Evolutionary conservation across 2,113 vertebrate species (phyloP).

Genomic region (Grantiella picta): DNA sequence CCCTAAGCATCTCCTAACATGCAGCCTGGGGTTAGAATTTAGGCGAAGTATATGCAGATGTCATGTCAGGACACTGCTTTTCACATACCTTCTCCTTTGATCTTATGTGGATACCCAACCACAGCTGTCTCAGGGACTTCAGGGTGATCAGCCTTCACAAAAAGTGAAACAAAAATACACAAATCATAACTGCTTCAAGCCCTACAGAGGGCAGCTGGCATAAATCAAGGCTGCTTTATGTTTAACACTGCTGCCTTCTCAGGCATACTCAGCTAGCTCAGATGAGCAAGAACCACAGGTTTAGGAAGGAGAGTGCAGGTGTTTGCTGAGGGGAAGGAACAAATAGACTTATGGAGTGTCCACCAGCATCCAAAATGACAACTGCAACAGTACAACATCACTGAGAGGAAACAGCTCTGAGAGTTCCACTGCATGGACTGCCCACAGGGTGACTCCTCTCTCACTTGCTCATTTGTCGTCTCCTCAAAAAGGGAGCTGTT

Average conservation of each 20-base stretch:
- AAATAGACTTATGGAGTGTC: not conserved
- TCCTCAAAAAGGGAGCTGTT: not conserved
- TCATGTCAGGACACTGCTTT: not conserved
- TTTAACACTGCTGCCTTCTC: not conserved
- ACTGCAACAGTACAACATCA: not conserved
- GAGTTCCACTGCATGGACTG: not conserved
- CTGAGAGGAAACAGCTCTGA: not conserved
- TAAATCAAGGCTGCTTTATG: not conserved
- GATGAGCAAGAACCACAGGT: not conserved
- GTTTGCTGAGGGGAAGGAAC: not conserved
- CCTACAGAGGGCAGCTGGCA: not conserved
- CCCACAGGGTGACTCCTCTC: not conserved
- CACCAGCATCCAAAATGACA: not conserved
- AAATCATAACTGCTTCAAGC: not conserved
- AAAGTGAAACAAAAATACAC: not conserved
- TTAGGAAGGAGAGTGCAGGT: not conserved
- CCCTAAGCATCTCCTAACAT: not conserved
- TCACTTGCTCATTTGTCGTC: not conserved
- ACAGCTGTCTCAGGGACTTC: slow-evolving; percentile 90
- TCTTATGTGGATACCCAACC: slow-evolving; percentile 82
- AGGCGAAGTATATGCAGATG: not conserved
- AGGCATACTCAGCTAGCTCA: not conserved
- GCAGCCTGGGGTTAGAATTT: not conserved
- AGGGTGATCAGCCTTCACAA: slow-evolving; percentile 83
- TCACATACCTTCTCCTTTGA: slow-evolving; percentile 90